These are phyloP conservation scores for Pristis pectinata DNA, from an alignment of 2,797 vertebrate genomes.

Conservation along the genomic window DNA sequence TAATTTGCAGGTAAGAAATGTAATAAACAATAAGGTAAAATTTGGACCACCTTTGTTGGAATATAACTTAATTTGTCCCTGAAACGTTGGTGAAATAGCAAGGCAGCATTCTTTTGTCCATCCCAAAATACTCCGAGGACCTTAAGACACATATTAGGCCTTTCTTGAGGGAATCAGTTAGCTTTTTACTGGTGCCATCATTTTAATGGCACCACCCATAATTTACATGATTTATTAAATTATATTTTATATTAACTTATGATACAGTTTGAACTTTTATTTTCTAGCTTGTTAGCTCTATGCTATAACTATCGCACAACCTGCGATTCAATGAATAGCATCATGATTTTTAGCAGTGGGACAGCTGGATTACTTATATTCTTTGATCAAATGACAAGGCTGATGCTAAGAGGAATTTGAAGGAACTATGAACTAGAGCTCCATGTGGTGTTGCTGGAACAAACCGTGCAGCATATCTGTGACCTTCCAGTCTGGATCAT, in stretches of 20 bases:
- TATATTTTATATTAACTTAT: neutral
- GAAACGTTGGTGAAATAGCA: neutral
- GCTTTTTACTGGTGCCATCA: neutral
- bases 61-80: neutral
- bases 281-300: neutral
- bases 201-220: neutral
- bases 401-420: neutral
- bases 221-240: neutral
- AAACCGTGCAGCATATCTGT: neutral
- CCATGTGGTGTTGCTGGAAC: neutral
- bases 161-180: neutral
- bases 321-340: neutral
- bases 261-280: neutral
- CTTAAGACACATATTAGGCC: neutral
- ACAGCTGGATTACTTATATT: neutral
- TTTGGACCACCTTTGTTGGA: neutral
- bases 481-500: neutral
- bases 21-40: neutral
- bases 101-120: neutral
- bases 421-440: neutral
- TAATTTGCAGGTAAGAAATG: constrained; percentile 59
- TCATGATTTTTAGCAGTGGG: neutral
- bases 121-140: neutral
- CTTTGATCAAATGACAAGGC: neutral
- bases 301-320: neutral